These are phyloP conservation scores for Caenorhabditis japonica DNA, from an alignment of 2,888 invertebrate species.

Conservation along the genomic window DNA sequence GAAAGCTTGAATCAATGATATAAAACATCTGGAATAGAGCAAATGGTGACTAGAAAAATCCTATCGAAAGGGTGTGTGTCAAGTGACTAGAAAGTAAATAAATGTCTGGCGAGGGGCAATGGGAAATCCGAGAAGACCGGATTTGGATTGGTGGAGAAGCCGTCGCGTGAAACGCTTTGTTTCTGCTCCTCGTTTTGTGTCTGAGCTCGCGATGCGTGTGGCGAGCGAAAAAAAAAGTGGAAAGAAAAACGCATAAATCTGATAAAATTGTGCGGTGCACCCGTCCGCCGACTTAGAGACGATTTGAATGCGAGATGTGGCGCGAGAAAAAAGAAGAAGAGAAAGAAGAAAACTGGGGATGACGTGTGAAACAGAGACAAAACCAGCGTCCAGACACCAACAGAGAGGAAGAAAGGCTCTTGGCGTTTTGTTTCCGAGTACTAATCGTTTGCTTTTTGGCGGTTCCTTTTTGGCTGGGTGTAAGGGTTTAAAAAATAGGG, in stretches of 20 bases:
- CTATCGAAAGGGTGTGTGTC: slow-evolving; percentile 12
- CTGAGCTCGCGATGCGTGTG: too few species aligned
- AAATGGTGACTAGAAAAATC: background rate
- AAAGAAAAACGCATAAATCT: slow-evolving; percentile 49
- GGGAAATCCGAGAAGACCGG: slow-evolving; percentile 31
- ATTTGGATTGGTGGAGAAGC: slow-evolving; percentile 28
- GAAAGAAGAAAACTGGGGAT: slow-evolving; percentile 9
- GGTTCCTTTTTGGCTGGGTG: too few species aligned
- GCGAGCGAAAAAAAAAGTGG: too few species aligned
- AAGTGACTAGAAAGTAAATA: slow-evolving; percentile 29
- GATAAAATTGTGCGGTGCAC: too few species aligned
- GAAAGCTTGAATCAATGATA: too few species aligned
- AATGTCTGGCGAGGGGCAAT: background rate
- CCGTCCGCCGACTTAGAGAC: too few species aligned
- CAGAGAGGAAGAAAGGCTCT: too few species aligned
- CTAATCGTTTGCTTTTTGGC: too few species aligned
- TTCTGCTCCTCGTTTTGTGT: too few species aligned
- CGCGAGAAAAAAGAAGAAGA: slow-evolving; percentile 1
- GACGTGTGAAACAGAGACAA: slow-evolving; percentile 18
- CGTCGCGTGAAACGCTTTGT: slow-evolving; percentile 25
- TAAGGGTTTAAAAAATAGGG: too few species aligned
- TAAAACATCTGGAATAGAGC: too few species aligned
- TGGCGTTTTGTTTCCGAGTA: too few species aligned
- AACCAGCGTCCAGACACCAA: slow-evolving; percentile 20
- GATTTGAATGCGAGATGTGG: slow-evolving; percentile 19